A percentile compares a stretch with the other conserved stretches of the same genome.
These are phyloP conservation scores for Synanthedon andrenaeformis DNA, from an alignment of 2,888 invertebrate species.

Conservation along the genomic window DNA sequence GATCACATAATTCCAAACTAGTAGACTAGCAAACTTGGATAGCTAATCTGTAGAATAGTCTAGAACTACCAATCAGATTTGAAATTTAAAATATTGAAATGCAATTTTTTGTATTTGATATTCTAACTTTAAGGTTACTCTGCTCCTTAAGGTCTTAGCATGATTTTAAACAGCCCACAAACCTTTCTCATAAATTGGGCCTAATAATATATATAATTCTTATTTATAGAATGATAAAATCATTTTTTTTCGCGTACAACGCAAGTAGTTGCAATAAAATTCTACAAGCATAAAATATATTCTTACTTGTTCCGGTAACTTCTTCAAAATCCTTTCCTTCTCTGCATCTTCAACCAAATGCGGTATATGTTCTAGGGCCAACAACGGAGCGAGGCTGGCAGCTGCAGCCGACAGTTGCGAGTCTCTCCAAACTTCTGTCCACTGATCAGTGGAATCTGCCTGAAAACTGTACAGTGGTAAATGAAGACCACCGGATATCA, in stretches of 20 bases:
- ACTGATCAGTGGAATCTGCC: slow-evolving; percentile 46
- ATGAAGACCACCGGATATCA: slow-evolving; percentile 73
- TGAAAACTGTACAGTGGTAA: slow-evolving; percentile 60
- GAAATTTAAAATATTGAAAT: too few relatives aligned
- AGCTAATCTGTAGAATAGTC: too few relatives aligned
- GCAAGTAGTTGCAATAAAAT: not conserved
- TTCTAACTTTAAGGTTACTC: too few relatives aligned
- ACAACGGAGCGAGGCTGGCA: slow-evolving; percentile 69
- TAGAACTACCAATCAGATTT: too few relatives aligned
- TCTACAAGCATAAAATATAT: not conserved
- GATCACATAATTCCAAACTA: too few relatives aligned
- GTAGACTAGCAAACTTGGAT: too few relatives aligned
- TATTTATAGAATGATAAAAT: too few relatives aligned
- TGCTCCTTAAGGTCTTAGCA: too few relatives aligned
- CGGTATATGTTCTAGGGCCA: slow-evolving; percentile 67
- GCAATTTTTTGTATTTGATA: too few relatives aligned
- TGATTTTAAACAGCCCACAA: too few relatives aligned
- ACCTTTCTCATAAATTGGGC: too few relatives aligned
- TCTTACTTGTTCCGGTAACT: slow-evolving; percentile 68
- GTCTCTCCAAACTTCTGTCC: slow-evolving; percentile 57
- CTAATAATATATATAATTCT: too few relatives aligned
- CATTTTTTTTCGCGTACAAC: not conserved
- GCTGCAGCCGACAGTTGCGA: slow-evolving; percentile 65
- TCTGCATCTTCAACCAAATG: slow-evolving; percentile 64
- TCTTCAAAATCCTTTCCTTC: slow-evolving; percentile 58